Conservation (phyloP, 2,113 vertebrate genomes). For the Pygoscelis adeliae region DNA sequence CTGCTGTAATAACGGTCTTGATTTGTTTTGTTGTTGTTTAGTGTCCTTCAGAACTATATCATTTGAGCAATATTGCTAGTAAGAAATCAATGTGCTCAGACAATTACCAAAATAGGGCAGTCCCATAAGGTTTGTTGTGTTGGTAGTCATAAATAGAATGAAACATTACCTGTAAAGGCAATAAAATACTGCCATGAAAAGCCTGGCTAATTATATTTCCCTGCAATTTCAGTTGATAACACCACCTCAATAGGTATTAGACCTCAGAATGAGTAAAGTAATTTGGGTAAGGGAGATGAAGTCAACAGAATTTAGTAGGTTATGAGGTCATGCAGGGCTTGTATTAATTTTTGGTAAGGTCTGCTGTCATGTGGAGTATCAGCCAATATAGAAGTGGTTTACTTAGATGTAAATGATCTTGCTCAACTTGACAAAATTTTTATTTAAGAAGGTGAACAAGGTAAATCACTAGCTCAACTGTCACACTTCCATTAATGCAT, state of each 20-base stretch:
- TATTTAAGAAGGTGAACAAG: neutral
- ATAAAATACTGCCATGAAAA: neutral
- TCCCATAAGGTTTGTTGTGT: neutral
- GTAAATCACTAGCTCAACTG: neutral
- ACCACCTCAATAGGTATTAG: neutral
- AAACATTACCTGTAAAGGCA: neutral
- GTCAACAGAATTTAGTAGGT: neutral
- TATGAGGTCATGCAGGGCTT: neutral
- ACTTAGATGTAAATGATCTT: neutral
- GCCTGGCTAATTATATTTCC: neutral
- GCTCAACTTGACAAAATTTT: neutral
- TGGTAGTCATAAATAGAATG: neutral
- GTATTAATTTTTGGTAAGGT: neutral
- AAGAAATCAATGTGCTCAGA: conserved; percentile 3
- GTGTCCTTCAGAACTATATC: neutral
- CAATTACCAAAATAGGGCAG: conserved; percentile 2
- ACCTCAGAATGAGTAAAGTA: neutral
- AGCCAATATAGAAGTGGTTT: neutral
- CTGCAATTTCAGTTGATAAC: neutral
- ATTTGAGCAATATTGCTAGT: neutral
- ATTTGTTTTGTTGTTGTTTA: neutral
- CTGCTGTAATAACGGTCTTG: neutral
- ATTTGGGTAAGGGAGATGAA: neutral
- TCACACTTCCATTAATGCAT: neutral
- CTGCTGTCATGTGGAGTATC: neutral